Evolutionary conservation across 2,113 vertebrate species (phyloP).

Genomic region (Calypte anna): DNA sequence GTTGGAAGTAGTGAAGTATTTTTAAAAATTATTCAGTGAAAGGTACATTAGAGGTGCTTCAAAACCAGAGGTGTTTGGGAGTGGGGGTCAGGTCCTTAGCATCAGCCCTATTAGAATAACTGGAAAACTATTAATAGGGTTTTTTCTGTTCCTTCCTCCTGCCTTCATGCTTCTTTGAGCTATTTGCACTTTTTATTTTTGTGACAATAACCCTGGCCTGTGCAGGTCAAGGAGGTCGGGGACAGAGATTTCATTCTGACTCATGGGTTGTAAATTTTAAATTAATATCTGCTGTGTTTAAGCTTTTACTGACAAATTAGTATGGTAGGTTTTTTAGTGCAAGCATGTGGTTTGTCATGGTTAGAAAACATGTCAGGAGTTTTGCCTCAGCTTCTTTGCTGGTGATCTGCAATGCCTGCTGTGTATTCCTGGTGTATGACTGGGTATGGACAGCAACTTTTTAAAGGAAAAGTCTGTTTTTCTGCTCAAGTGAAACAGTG

Average conservation of each 20-base stretch:
- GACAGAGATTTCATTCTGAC: not conserved
- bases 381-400: not conserved
- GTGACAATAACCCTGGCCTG: not conserved
- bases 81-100: not conserved
- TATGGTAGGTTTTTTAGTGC: accelerated
- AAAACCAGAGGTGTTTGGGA: not conserved
- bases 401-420: not conserved
- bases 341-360: not conserved
- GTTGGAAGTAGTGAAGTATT: not conserved
- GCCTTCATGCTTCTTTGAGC: not conserved
- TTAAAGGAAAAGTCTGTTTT: not conserved
- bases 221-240: not conserved
- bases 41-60: not conserved
- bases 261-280: not conserved
- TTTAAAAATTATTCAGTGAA: not conserved
- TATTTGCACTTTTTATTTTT: not conserved
- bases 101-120: not conserved
- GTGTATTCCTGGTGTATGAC: not conserved
- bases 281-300: not conserved
- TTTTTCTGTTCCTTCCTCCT: not conserved
- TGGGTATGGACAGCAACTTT: not conserved
- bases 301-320: not conserved
- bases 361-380: not conserved
- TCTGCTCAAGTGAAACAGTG: not conserved
- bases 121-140: not conserved